Evolutionary conservation across 2,113 vertebrate species (phyloP), one percentile per base, ranked within the genome.

Genomic region (Chunga burmeisteri): DNA sequence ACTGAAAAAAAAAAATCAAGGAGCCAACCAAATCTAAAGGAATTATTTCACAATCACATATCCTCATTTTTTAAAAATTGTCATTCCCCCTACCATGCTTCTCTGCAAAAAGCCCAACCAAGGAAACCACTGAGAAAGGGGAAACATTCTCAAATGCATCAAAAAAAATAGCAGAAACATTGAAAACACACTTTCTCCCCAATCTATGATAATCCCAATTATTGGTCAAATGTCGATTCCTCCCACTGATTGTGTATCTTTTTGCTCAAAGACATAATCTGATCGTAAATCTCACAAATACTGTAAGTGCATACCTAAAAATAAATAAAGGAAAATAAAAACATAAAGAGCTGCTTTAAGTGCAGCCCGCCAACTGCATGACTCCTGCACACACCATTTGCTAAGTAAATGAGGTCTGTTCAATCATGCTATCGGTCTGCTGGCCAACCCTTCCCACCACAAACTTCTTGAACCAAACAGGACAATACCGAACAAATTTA

Each of bases 301-400:
- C 20, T 81, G 2, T 63, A 81, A 91, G 5, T 44, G 17, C 81
- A 44, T 10, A 71, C 9, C 9, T 79, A 63, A 88, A 79, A 92
- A 92, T 61, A 78, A 97, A 96, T 81, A 91, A 95, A 95, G 26
- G 71, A 81, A 81, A 86, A 85, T 42, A 55, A 88, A 95, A 53
- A 0, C 6, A 65, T 16, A 5, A 16, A 4, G 18, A 75, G 32
- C 38, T 84, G 30, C 67, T 94, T 62, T 25, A 93, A 80, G 49
- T 25, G 40, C 40, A 86, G 68, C 47, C 16, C 10, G 11, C 3
- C 50, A 65, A 14, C 58, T 26, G 21, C 44, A 13, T 0, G 12
- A 61, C 49, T 82, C 44, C 42, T 30, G 32, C 52, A 67, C 23
- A 12, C 65, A 29, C 20, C 36, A 13, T 36, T 70, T 62, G n/a